A percentile compares a stretch with the other conserved stretches of the same genome.
Evolutionary conservation across 2,113 vertebrate genomes (phyloP).

Genomic region (Vicugna pacos): DNA sequence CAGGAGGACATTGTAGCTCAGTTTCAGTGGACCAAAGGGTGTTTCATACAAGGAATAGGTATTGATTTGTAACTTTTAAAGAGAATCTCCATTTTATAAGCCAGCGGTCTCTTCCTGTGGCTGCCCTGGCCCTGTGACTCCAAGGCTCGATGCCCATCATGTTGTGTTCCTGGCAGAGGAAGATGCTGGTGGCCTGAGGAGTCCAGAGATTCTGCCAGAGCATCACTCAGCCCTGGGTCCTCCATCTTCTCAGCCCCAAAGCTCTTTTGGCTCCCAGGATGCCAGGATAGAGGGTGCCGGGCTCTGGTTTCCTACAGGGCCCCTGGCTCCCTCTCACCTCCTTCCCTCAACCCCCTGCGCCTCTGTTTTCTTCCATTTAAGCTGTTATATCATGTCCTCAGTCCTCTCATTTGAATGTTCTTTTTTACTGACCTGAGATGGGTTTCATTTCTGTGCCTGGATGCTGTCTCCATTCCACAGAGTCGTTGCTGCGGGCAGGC

Average conservation of each 20-base stretch:
- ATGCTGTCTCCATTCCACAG: neutral
- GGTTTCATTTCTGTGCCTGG: neutral
- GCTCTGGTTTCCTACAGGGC: neutral
- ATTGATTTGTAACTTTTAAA: neutral
- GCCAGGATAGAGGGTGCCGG: fast-evolving
- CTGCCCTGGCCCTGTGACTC: neutral
- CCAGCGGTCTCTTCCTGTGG: neutral
- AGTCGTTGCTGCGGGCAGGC: neutral
- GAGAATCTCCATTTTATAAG: neutral
- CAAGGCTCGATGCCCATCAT: fast-evolving
- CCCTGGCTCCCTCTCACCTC: neutral
- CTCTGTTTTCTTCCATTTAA: neutral
- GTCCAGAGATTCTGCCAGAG: neutral
- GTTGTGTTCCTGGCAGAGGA: neutral
- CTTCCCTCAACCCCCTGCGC: too few species aligned
- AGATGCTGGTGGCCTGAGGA: neutral
- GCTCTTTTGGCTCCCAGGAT: neutral
- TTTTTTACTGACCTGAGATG: neutral
- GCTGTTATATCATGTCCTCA: neutral
- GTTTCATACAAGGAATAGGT: neutral
- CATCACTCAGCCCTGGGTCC: neutral
- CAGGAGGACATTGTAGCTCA: fast-evolving
- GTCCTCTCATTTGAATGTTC: too few species aligned
- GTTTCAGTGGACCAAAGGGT: too few species aligned
- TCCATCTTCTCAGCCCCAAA: neutral